Conservation (phyloP, 2,113 vertebrate species). For the Morone saxatilis region DNA sequence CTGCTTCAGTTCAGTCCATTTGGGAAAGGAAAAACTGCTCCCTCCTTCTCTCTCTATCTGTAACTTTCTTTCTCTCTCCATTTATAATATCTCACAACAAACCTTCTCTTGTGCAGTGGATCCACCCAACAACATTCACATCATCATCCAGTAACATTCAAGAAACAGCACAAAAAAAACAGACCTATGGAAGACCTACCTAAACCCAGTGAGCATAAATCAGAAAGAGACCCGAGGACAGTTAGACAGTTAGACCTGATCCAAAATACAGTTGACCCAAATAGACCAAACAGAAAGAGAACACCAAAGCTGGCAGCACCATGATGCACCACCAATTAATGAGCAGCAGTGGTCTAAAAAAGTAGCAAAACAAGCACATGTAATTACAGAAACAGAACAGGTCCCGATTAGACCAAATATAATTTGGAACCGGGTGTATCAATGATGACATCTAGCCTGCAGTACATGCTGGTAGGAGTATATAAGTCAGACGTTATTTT, state of each 20-base stretch:
- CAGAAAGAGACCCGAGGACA: not conserved
- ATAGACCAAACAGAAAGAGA: conserved; percentile 3
- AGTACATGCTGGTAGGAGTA: not conserved
- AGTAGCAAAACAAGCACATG: not conserved
- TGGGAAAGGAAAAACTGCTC: conserved; percentile 28
- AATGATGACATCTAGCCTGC: not conserved
- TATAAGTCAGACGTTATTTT: not conserved
- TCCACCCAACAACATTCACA: not conserved
- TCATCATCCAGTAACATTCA: conserved; percentile 18
- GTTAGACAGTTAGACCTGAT: not conserved
- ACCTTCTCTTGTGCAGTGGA: conserved; percentile 14
- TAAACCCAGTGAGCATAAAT: not conserved
- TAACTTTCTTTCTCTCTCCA: not conserved
- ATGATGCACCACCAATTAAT: not conserved
- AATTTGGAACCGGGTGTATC: not conserved
- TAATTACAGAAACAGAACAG: conserved; percentile 2
- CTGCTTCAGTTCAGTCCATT: conserved; percentile 52
- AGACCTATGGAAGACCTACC: not conserved
- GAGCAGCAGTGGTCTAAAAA: not conserved
- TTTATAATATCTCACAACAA: conserved; percentile 27
- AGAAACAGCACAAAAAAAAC: not conserved
- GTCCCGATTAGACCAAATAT: not conserved
- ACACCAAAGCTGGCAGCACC: not conserved
- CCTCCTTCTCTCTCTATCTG: not conserved
- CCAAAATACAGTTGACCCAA: not conserved